phyloP scores from a whole-genome alignment of 1,140 invertebrate species.

The Doryteuthis pealeii region DNA sequence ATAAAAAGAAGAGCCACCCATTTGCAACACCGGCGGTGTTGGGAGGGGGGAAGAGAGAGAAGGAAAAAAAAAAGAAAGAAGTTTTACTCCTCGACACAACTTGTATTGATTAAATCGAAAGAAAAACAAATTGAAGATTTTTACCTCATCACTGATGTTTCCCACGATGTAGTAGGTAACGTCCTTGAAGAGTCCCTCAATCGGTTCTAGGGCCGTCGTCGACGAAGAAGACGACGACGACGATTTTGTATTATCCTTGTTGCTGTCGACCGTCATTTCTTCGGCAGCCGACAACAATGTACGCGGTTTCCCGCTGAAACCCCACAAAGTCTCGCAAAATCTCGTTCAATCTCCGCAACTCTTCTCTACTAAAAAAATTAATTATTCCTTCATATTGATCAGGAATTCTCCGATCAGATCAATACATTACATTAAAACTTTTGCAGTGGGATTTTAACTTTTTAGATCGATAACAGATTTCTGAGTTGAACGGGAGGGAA shows the following conservation, averaged over 20 bases:
- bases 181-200: slow-evolving; percentile 55
- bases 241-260: slow-evolving; percentile 3
- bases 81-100: neutral
- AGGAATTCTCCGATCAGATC: too few relatives aligned
- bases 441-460: too few relatives aligned
- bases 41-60: neutral
- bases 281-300: neutral
- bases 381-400: too few relatives aligned
- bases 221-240: too few relatives aligned
- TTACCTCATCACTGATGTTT: slow-evolving; percentile 55
- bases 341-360: neutral
- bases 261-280: slow-evolving; percentile 18
- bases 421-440: too few relatives aligned
- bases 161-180: slow-evolving; percentile 59
- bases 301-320: neutral
- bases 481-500: too few relatives aligned
- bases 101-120: neutral
- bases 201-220: slow-evolving; percentile 18
- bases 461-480: too few relatives aligned
- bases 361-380: too few relatives aligned
- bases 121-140: neutral
- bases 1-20: too few relatives aligned
- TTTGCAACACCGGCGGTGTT: neutral
- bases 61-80: neutral
- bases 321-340: neutral